Evolutionary conservation across 1,140 invertebrate species (phyloP), one percentile per base, ranked within the genome.

Genomic region (Achatina immaculata): DNA sequence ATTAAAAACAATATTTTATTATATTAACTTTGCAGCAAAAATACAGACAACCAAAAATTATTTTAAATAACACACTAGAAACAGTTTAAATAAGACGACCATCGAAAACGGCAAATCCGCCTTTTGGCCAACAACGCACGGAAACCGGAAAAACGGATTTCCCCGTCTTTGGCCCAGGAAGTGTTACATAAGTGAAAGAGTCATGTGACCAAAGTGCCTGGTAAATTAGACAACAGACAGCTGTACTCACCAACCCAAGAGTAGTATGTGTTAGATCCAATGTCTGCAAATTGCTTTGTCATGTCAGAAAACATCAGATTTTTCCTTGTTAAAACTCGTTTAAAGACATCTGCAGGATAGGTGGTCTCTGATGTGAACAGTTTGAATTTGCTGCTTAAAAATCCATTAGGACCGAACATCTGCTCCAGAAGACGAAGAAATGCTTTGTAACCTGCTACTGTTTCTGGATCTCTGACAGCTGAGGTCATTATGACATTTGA

Each of bases 401-500:
- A 75, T n/a, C 84, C 85, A 7, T 45, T 68, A 7, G 81, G 72
- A 21, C 85, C 86, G 81, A 87, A 89, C 85, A 85, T 85, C 14
- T 82, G 43, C 3, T 81, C 81, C 21, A 85, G 68, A 42, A 83
- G 71, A 1, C 74, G 69, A 14, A 91, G 80, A 62, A 91, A 88
- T 21, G 74, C 69, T 69, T 90, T 90, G 75, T 88, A 89, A 6
- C 81, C 80, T 21, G 76, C 40, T 9, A 86, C 62, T 4, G 81
- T 76, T 0, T 74, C 51, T 16, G 73, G 71, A 42, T 83, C 62
- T 62, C 85, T 85, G 36, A 88, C 83, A n/a, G 84, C 84, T 14
- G 87, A 87, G 0, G 86, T 87, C 88, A 89, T 88, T 42, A 99
- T 91, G 7, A 96, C 95, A 90, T 98, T 95, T 0, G 96, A 94